These are phyloP conservation scores for Python bivittatus DNA, from an alignment of 2,113 vertebrate species.

Conservation along the genomic window DNA sequence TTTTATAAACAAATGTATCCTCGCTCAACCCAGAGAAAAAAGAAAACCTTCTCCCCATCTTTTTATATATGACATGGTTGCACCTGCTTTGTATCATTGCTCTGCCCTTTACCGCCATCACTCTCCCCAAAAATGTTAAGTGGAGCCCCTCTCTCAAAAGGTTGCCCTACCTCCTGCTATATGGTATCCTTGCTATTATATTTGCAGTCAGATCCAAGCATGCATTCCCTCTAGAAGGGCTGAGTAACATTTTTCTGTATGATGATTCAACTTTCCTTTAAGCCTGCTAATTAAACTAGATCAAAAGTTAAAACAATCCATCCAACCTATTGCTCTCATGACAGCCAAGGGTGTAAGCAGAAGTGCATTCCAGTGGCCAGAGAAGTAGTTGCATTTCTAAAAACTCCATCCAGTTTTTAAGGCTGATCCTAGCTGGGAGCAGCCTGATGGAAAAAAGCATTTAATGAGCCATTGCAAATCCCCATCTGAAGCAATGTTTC, in stretches of 20 bases:
- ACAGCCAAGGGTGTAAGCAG: background rate
- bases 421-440: conserved; percentile 55
- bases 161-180: background rate
- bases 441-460: conserved; percentile 63
- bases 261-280: background rate
- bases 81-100: background rate
- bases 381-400: conserved; percentile 56
- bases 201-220: background rate
- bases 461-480: conserved; percentile 64
- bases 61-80: background rate
- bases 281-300: background rate
- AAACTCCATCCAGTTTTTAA: conserved; percentile 52
- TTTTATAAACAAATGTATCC: background rate
- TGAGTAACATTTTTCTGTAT: background rate
- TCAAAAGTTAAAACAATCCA: rapidly evolving
- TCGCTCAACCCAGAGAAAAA: background rate
- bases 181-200: background rate
- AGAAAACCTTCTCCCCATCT: background rate
- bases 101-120: background rate
- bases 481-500: conserved; percentile 66
- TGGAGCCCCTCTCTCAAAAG: background rate
- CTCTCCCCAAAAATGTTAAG: background rate
- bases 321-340: background rate
- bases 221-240: background rate
- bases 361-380: background rate